A percentile compares a stretch with the other conserved stretches of the same genome.
Evolutionary conservation across 1,140 invertebrate genomes (phyloP).

Genomic region (Paralvinella palmiformis): DNA sequence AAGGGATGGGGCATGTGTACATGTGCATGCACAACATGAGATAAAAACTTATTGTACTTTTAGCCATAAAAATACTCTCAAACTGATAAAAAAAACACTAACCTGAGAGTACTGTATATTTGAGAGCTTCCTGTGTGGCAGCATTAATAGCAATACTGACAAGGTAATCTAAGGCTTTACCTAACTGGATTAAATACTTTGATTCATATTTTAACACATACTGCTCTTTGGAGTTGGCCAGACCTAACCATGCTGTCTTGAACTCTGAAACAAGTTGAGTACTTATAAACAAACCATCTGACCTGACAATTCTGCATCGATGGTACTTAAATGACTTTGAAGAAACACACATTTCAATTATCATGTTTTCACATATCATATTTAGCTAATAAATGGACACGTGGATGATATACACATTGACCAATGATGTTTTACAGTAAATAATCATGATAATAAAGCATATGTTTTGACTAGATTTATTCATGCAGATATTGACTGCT

Average conservation of each 20-base stretch:
- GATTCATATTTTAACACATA: conserved; percentile 67
- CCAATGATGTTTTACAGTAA: no score
- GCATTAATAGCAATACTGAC: conserved; percentile 61
- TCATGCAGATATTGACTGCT: no score
- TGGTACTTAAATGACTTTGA: no score
- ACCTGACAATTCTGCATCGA: background rate
- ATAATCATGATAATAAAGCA: no score
- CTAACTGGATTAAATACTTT: conserved; percentile 62
- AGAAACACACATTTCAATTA: no score
- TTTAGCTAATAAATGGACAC: no score
- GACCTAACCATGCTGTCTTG: conserved; percentile 57
- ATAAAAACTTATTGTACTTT: no score
- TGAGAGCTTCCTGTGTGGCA: conserved; percentile 68
- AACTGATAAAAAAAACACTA: conserved; percentile 16
- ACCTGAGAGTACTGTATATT: conserved; percentile 66
- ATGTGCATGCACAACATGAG: no score
- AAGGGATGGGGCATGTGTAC: no score
- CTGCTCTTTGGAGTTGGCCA: conserved; percentile 62
- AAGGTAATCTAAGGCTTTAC: conserved; percentile 46
- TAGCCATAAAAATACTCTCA: background rate
- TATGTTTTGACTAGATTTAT: no score
- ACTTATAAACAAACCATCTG: background rate
- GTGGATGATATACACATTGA: no score
- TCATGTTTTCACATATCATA: no score
- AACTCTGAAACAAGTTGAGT: conserved; percentile 42